Conservation (phyloP, 2,888 invertebrate species). For the Anthophora plumipes region DNA sequence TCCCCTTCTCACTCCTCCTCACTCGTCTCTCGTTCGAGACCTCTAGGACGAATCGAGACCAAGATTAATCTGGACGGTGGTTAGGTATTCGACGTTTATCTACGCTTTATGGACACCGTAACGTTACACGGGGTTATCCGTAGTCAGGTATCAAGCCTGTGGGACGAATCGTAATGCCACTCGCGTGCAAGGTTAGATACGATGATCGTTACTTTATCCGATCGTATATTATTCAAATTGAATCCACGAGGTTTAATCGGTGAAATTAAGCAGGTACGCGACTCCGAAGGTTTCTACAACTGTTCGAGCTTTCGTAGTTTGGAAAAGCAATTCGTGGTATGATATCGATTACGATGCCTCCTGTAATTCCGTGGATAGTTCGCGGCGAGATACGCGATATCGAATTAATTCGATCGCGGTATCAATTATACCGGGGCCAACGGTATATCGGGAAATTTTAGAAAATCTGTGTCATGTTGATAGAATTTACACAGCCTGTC, state of each 20-base stretch:
- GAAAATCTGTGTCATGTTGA: constrained; percentile 19
- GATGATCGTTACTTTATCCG: not conserved
- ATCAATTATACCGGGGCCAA: constrained; percentile 23
- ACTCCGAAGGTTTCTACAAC: not conserved
- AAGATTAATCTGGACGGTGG: constrained; percentile 51
- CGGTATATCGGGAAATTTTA: constrained; percentile 7
- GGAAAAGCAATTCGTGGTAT: constrained; percentile 40
- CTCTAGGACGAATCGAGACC: constrained; percentile 41
- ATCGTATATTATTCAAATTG: constrained; percentile 38
- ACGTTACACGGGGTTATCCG: constrained; percentile 43
- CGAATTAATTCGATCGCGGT: constrained; percentile 36
- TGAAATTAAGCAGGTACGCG: constrained; percentile 20
- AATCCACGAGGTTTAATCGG: constrained; percentile 23
- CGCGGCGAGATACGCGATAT: constrained; percentile 6
- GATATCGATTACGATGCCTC: constrained; percentile 37
- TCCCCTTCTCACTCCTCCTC: not conserved
- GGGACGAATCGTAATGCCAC: not conserved
- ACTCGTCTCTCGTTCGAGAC: not conserved
- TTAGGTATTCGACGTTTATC: constrained; percentile 59
- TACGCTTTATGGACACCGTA: constrained; percentile 49
- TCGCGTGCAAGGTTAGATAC: too few species aligned
- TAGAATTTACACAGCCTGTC: not conserved
- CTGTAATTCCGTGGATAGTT: constrained; percentile 15
- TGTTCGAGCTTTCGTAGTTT: not conserved
- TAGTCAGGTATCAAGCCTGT: constrained; percentile 5